Conservation (phyloP, 2,797 vertebrate genomes). For the Periparus ater region DNA sequence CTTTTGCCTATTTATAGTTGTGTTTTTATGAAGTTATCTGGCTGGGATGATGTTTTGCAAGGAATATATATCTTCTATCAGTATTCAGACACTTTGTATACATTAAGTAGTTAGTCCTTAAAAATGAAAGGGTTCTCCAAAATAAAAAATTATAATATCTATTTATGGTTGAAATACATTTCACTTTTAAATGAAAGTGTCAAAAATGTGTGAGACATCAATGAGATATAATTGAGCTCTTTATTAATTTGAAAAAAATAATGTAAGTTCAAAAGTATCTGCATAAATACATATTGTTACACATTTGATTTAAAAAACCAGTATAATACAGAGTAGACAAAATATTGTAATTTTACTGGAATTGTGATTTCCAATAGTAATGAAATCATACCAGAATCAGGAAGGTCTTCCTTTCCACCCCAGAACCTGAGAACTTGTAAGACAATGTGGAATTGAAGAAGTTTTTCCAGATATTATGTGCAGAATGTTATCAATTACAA, state of each 20-base stretch:
- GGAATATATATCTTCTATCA: not conserved
- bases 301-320: not conserved
- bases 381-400: not conserved
- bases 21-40: not conserved
- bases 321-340: not conserved
- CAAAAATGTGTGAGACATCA: not conserved
- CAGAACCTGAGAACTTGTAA: not conserved
- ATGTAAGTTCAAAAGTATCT: not conserved
- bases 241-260: not conserved
- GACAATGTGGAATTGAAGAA: not conserved
- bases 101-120: not conserved
- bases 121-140: not conserved
- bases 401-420: not conserved
- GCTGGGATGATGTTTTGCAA: not conserved
- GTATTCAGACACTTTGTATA: not conserved
- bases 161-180: not conserved
- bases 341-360: not conserved
- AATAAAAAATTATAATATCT: not conserved
- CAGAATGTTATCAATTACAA: not conserved
- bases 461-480: not conserved
- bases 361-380: not conserved
- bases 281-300: not conserved
- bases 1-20: not conserved
- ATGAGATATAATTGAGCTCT: not conserved
- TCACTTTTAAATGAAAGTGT: not conserved